Evolutionary conservation across 1,140 invertebrate genomes (phyloP).

Genomic region (Drosophila tsacasi): DNA sequence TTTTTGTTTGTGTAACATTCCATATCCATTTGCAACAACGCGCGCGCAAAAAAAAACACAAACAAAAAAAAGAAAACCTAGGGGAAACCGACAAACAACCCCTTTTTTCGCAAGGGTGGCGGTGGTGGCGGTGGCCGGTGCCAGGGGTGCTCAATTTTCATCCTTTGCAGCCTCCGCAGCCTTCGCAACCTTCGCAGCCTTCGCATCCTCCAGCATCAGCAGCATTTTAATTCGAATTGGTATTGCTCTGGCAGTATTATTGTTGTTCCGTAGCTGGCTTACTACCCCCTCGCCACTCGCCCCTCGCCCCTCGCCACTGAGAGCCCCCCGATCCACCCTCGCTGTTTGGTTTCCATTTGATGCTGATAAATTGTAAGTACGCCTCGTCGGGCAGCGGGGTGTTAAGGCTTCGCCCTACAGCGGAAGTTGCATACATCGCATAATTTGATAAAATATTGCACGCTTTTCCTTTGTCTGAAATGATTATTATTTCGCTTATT

Average conservation of each 20-base stretch:
- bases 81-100: constrained; percentile 62
- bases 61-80: constrained; percentile 25
- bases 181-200: constrained; percentile 5
- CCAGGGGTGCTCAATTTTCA: constrained; percentile 47
- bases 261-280: constrained; percentile 61
- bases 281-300: constrained; percentile 14
- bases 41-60: constrained; percentile 25
- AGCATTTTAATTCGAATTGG: constrained; percentile 82
- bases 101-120: constrained; percentile 49
- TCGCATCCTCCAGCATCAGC: constrained; percentile 40
- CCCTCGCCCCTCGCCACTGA: neutral
- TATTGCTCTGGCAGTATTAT: constrained; percentile 76
- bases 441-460: constrained; percentile 83
- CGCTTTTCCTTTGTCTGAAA: constrained; percentile 64
- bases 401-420: constrained; percentile 56
- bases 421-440: constrained; percentile 75
- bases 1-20: constrained; percentile 80
- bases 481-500: constrained; percentile 48
- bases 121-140: constrained; percentile 6
- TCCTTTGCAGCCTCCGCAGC: constrained; percentile 12
- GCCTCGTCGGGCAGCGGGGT: constrained; percentile 61
- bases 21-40: constrained; percentile 76
- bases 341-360: constrained; percentile 81
- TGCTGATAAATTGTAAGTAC: constrained; percentile 82
- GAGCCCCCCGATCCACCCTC: constrained; percentile 21